These are phyloP conservation scores for Conchocele bisecta DNA, from an alignment of 2,888 invertebrate genomes.

Conservation along the genomic window DNA sequence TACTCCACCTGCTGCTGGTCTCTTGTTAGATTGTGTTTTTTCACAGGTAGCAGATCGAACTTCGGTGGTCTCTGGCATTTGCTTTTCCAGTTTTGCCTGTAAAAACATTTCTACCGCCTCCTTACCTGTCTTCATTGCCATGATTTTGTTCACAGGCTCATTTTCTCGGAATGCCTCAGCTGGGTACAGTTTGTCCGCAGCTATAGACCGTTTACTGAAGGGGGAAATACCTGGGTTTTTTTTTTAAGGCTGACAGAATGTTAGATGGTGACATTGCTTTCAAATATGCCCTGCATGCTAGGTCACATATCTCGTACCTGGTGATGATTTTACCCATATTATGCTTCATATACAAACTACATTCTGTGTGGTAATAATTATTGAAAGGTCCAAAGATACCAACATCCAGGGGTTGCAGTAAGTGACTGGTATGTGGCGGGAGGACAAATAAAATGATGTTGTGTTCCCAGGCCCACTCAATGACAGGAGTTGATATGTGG, in stretches of 20 bases:
- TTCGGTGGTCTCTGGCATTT: no score
- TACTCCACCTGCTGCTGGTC: conserved; percentile 2
- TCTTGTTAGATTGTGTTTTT: no score
- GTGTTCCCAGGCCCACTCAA: conserved; percentile 22
- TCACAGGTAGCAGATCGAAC: no score
- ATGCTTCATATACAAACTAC: conserved; percentile 26
- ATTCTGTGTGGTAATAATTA: conserved; percentile 9
- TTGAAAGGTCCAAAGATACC: conserved; percentile 32
- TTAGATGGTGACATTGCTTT: conserved; percentile 26
- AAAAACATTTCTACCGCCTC: not conserved
- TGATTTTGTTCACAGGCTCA: not conserved
- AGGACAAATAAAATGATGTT: conserved; percentile 27
- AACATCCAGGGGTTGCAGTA: conserved; percentile 35
- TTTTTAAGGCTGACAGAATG: conserved; percentile 35
- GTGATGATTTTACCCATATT: conserved; percentile 77
- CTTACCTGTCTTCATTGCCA: conserved; percentile 8
- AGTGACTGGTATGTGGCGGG: conserved; percentile 15
- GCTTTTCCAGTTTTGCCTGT: not conserved
- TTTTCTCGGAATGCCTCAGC: conserved; percentile 15
- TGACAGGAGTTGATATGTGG: not conserved
- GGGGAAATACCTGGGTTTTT: conserved; percentile 40
- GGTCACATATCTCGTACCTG: conserved; percentile 21
- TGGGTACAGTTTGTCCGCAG: not conserved
- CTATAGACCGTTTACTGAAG: not conserved
- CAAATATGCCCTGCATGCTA: conserved; percentile 42